Evolutionary conservation across 2,113 vertebrate genomes (phyloP), one percentile per base, ranked within the genome.

Genomic region (Orthochromis indermauri): DNA sequence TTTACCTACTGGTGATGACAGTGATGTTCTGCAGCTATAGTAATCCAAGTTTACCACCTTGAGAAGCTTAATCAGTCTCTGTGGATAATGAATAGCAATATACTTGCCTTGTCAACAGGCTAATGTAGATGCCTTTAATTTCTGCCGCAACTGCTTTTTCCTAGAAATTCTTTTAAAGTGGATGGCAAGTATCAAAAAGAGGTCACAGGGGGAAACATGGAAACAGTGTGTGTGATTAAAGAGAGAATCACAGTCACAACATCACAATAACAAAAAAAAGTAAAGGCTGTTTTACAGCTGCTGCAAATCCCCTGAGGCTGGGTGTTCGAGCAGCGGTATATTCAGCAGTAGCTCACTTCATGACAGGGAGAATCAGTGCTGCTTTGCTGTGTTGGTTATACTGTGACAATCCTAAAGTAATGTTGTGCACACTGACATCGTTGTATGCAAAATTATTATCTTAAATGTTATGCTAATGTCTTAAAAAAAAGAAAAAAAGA

Each of bases 1-100:
- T 86, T 80, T 53, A 61, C 49, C 83, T 35, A 68, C 81, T 68
- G 51, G 6, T 13, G 10, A 54, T 88, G 63, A 57, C 40, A 42
- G 31, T 26, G 19, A 49, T 73, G 54, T 54, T 28, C 10, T 37
- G 8, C 47, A 28, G 26, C 19, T n/a, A 19, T 17, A 63, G 24
- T 82, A 78, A 80, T 63, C 54, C 13, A 57, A 42, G n/a, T 78
- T 53, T 83, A 59, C 24, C 24, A 17, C 7, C 35, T 42, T 5
- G 5, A 45, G 55, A 76, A 55, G 35, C 31, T 55, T n/a, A 81
- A 86, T 53, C 40, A 57, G 7, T 8, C 33, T 80, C 16, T 55
- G 2, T 45, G 71, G 42, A 19, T 35, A 42, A 66, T 59, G 31
- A 51, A 57, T 33, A 45, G 45, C 14, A 7, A 66, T 83, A 19